These are phyloP conservation scores for Drosophila setosimentum DNA, from an alignment of 2,888 invertebrate genomes.

Conservation along the genomic window DNA sequence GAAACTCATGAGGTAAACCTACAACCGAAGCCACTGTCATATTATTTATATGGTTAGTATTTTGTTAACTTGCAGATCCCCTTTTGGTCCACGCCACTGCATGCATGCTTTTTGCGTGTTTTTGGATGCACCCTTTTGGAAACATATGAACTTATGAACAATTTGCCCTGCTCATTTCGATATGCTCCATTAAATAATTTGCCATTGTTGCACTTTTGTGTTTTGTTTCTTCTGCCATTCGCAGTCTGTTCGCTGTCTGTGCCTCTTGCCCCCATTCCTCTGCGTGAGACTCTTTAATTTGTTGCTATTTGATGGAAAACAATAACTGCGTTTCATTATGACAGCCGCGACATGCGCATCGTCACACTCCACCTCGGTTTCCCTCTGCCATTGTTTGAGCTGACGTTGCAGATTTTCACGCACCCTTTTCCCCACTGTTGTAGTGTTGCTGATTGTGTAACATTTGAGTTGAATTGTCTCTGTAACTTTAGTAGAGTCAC, in stretches of 20 bases:
- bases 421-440: conserved; percentile 15
- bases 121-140: conserved; percentile 59
- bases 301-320: conserved; percentile 56
- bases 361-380: conserved; percentile 19
- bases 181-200: conserved; percentile 78
- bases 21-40: background rate
- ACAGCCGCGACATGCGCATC: conserved; percentile 30
- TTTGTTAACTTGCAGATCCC: background rate
- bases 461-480: conserved; percentile 26
- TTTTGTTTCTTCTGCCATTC: conserved; percentile 15
- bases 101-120: background rate
- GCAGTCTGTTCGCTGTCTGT: conserved; percentile 26
- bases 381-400: conserved; percentile 24
- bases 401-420: conserved; percentile 55
- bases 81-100: conserved; percentile 25
- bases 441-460: conserved; percentile 60
- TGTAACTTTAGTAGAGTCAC: conserved; percentile 51
- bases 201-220: conserved; percentile 71
- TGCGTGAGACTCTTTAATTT: conserved; percentile 42
- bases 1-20: background rate
- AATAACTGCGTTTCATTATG: conserved; percentile 62
- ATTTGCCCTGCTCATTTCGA: conserved; percentile 62
- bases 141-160: conserved; percentile 33
- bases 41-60: background rate
- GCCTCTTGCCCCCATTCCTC: conserved; percentile 11